A percentile compares a stretch with the other conserved stretches of the same genome.
phyloP scores from a whole-genome alignment of 2,888 invertebrate genomes.

The Drosophila kuntzei region DNA sequence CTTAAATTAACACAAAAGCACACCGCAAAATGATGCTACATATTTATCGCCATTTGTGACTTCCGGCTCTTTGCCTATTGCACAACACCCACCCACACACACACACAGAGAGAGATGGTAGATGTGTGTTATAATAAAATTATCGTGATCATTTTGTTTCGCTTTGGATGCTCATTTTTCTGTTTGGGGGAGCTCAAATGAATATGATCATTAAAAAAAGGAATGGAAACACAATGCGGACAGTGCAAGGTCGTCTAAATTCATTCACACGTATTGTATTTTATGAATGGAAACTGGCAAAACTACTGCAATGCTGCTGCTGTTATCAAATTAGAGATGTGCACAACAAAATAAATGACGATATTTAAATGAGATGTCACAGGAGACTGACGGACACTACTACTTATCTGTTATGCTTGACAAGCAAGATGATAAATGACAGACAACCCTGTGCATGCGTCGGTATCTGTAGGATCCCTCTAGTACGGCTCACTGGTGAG shows the following conservation, averaged over 20 bases:
- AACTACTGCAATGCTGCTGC: slow-evolving; percentile 12
- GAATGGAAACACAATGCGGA: slow-evolving; percentile 43
- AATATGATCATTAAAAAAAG: slow-evolving; percentile 41
- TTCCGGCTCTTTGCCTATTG: slow-evolving; percentile 64
- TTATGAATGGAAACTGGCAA: slow-evolving; percentile 30
- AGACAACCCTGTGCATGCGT: slow-evolving; percentile 20
- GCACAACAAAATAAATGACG: slow-evolving; percentile 9
- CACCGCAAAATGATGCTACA: slow-evolving; percentile 19
- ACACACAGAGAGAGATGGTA: background rate
- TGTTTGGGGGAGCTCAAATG: slow-evolving; percentile 11
- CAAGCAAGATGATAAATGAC: slow-evolving; percentile 57
- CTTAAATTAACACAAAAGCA: slow-evolving; percentile 48
- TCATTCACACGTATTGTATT: slow-evolving; percentile 4
- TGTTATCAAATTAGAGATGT: slow-evolving; percentile 45
- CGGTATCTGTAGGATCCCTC: slow-evolving; percentile 15
- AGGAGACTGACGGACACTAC: slow-evolving; percentile 21
- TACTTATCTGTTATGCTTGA: slow-evolving; percentile 26
- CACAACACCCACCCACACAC: slow-evolving; percentile 41
- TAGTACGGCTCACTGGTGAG: too few relatives aligned
- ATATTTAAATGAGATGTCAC: slow-evolving; percentile 48
- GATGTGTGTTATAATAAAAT: slow-evolving; percentile 42
- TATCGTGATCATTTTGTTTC: slow-evolving; percentile 48
- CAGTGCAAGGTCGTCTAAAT: slow-evolving; percentile 61
- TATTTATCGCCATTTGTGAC: slow-evolving; percentile 43
- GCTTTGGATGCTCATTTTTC: slow-evolving; percentile 8